A percentile compares a stretch with the other conserved stretches of the same genome.
Conservation (phyloP, 2,113 vertebrate species). For the Barbus barbus region DNA sequence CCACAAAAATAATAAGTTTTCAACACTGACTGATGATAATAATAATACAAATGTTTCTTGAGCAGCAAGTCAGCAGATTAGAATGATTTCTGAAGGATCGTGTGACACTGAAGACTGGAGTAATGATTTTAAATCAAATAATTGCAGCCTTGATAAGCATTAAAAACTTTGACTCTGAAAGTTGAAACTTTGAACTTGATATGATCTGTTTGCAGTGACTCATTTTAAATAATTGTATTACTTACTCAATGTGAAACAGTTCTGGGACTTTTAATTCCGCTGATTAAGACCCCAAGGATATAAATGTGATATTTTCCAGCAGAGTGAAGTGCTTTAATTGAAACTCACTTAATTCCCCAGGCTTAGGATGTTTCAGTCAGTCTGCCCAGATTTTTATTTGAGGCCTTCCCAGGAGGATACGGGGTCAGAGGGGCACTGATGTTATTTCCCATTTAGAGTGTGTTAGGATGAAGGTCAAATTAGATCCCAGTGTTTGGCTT, state of each 20-base stretch:
- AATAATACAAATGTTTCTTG: no score
- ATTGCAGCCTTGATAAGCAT: neutral
- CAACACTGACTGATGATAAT: no score
- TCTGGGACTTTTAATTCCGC: neutral
- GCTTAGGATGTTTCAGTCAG: constrained; percentile 7
- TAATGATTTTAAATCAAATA: no score
- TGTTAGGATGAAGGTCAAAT: constrained; percentile 25
- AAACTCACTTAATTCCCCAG: neutral
- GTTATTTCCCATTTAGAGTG: constrained; percentile 66
- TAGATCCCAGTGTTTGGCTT: neutral
- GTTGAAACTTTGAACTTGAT: neutral
- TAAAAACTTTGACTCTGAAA: no score
- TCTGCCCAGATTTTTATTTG: constrained; percentile 59
- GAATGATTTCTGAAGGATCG: no score
- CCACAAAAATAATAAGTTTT: no score
- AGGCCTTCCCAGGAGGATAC: constrained; percentile 60
- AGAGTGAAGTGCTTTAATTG: neutral
- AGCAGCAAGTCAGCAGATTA: no score
- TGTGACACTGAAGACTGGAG: no score
- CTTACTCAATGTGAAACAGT: neutral
- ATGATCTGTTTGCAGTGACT: neutral
- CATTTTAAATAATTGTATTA: neutral
- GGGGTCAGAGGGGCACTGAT: constrained; percentile 59
- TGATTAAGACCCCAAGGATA: neutral
- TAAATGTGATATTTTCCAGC: neutral